Base-by-base conservation (phyloP, 1,140 invertebrate species). In the Drosophila micromelanica region DNA sequence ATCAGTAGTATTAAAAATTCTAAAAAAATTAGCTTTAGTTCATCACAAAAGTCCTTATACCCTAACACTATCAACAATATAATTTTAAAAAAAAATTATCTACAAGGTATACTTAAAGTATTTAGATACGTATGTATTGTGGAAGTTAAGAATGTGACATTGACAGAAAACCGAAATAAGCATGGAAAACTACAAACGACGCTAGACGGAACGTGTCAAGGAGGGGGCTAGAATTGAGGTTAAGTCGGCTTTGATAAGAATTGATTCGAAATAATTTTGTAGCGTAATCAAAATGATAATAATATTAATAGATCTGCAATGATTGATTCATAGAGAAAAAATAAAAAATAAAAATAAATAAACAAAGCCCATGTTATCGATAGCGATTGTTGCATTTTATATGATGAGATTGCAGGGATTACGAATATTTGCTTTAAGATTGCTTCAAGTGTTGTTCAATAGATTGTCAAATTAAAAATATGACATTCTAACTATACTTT, bases 261-360 rank as follows among this genome's bases (percentile, higher is more conserved):
- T 8, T n/a, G 30, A 9, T 9, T 32, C 30, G 30, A 13, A 5
- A 8, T 13, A 12, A 12, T 57, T 38, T 38, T 3, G 23, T 27
- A 45, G 5, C 2, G 8, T 12, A 2, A 51, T 37, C 27, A 30
- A 20, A 45, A 45, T 49, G 42, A 46, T 32, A 46, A 46, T 37
- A 48, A 65, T 55, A 65, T 48, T 65, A 57, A 45, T 43, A 15
- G 20, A 48, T 46, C 11, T n/a, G 2, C 45, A 11, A 49, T 67
- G 54, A 67, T 67, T 59, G 64, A 67, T 67, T 67, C 64, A 51
- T 57, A 23, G 45, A 49, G 17, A 15, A 15, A 32, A 30, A 37
- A 13, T 4, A 54, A 37, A 20, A 46, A 46, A 17, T 3, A 37
- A 13, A 9, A 54, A 37, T 37, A 46, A 46, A 17, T 3, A 12